Evolutionary conservation across 2,113 vertebrate species (phyloP), one percentile per base, ranked within the genome.

Genomic region (Callocephalon fimbriatum): DNA sequence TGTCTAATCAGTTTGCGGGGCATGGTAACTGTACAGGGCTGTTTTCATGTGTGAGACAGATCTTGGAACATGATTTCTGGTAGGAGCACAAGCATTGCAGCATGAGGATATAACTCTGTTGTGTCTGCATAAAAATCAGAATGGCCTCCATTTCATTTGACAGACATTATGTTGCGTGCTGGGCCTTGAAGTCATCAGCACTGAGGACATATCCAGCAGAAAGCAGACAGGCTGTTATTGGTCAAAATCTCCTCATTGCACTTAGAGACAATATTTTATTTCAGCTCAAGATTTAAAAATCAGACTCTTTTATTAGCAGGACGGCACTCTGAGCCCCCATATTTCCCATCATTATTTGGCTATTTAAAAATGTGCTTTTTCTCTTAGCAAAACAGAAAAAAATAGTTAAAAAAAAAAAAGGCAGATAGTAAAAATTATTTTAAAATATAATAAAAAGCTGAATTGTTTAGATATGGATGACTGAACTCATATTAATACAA

Each of bases 401-500:
- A 90, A 59, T 5, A 63, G 63, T 38, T 65, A 56, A 19, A 32
- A 71, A 68, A 80, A 62, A 15, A 79, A 88, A 51, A 6, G 4
- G 4, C 44, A 58, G 42, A 88, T 56, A 53, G 12, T 73, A 63
- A 81, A 66, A 22, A 0, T 20, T 27, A 58, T 27, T 86, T 85
- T 63, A 83, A 92, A 94, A 88, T 12, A n/a, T 35, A 94, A 77
- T 66, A 59, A 90, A 90, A 96, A 82, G 21, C 18, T 62, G 31
- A 62, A 19, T 32, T 95, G 32, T 63, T 92, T 79, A 84, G 45
- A 56, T 86, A 53, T 25, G 48, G 44, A 66, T 84, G 50, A 67
- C 45, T 94, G 59, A 96, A 37, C 25, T 87, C 40, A 61, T 44
- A 67, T 62, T 83, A 88, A 84, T 71, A 94, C 15, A 95, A 83